Percentiles rank a stretch among this genome's conserved stretches.
Conservation (phyloP, 2,888 invertebrate species). For the Drosophila mercatorum region DNA sequence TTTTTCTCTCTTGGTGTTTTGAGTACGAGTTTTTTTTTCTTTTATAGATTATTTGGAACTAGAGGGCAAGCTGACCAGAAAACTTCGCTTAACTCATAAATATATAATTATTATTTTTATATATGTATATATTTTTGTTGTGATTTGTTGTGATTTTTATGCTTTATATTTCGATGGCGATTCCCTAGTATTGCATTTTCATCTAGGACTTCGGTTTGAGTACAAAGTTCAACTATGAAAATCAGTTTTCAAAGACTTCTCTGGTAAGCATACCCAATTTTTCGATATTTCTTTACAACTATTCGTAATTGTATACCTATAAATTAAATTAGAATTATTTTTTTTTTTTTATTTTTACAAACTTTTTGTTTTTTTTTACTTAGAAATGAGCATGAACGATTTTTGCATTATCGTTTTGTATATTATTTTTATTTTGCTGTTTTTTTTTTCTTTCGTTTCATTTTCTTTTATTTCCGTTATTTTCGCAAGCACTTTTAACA, state of each 20-base stretch:
- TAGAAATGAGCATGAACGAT: conserved; percentile 69
- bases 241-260: conserved; percentile 28
- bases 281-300: conserved; percentile 59
- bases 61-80: conserved; percentile 37
- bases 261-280: conserved; percentile 54
- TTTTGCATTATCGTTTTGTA: conserved; percentile 35
- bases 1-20: conserved; percentile 26
- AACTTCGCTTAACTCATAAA: conserved; percentile 10
- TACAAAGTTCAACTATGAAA: conserved; percentile 21
- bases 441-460: conserved; percentile 21
- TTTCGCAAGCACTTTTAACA: conserved; percentile 60
- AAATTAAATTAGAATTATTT: conserved; percentile 72
- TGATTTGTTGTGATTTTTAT: conserved; percentile 8
- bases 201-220: conserved; percentile 3
- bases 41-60: conserved; percentile 29
- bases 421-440: conserved; percentile 30
- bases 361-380: conserved; percentile 40
- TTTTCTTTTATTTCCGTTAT: conserved; percentile 19
- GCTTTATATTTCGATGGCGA: conserved; percentile 14
- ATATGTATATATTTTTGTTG: background rate
- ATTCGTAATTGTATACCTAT: conserved; percentile 69
- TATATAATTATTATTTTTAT: background rate
- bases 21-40: conserved; percentile 6
- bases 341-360: conserved; percentile 48
- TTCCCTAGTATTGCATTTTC: conserved; percentile 13